Evolutionary conservation across 2,113 vertebrate genomes (phyloP).

Genomic region (Oryzias javanicus): DNA sequence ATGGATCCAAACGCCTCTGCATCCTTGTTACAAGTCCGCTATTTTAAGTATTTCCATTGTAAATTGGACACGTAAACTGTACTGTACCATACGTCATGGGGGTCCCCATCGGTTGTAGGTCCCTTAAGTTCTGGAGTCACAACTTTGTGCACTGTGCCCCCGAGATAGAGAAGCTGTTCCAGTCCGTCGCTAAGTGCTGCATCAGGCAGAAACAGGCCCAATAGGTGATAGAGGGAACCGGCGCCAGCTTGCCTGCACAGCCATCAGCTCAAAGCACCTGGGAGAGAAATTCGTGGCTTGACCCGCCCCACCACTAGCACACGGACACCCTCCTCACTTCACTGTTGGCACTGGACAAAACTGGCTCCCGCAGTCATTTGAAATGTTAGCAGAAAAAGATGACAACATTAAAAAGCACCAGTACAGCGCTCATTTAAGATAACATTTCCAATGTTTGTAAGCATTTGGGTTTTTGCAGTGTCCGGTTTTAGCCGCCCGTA

Average conservation of each 20-base stretch:
- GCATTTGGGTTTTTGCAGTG: too few species aligned
- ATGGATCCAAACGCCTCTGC: too few species aligned
- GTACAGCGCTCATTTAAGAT: too few species aligned
- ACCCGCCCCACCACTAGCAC: constrained; percentile 51
- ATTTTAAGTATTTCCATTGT: too few species aligned
- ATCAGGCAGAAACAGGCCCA: constrained; percentile 99
- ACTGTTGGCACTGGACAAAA: constrained; percentile 80
- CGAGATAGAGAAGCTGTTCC: constrained; percentile 99
- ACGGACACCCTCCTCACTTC: constrained; percentile 62
- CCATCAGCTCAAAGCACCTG: constrained; percentile 55
- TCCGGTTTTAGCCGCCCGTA: too few species aligned
- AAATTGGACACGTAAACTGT: too few species aligned
- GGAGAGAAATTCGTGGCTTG: constrained; percentile 62
- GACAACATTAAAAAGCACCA: too few species aligned
- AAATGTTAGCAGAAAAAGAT: too few species aligned
- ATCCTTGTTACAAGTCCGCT: too few species aligned
- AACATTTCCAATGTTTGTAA: too few species aligned
- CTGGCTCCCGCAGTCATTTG: constrained; percentile 57
- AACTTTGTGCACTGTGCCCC: constrained; percentile 99
- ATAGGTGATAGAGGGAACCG: constrained; percentile 99
- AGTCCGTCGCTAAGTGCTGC: constrained; percentile 98
- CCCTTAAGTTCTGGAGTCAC: constrained; percentile 98
- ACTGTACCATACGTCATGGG: too few species aligned
- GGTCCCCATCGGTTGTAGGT: too few species aligned
- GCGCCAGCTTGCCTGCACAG: constrained; percentile 87